Conservation (phyloP, 1,140 invertebrate species). For the Drosophila pallidifrons region DNA sequence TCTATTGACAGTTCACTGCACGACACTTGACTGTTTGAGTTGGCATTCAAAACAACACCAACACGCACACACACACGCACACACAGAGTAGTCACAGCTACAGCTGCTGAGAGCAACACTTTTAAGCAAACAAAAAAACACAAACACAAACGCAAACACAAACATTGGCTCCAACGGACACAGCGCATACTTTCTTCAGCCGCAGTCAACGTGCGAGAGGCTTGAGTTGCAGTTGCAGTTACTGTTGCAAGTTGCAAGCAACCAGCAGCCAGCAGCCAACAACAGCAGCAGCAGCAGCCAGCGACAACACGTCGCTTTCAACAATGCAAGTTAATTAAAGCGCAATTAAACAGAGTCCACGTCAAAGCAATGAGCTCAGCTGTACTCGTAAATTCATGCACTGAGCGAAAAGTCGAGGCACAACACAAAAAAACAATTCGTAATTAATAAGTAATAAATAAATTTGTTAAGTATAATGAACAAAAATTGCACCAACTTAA, state of each 20-base stretch:
- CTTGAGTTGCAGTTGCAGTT: not conserved
- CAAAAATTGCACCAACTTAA: too few relatives aligned
- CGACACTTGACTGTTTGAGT: constrained; percentile 83
- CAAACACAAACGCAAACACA: constrained; percentile 35
- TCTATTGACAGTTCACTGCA: constrained; percentile 83
- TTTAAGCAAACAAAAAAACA: constrained; percentile 35
- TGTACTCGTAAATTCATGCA: constrained; percentile 14
- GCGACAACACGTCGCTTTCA: constrained; percentile 72
- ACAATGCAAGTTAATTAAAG: constrained; percentile 83
- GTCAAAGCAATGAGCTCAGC: constrained; percentile 20
- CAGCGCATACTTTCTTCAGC: constrained; percentile 39
- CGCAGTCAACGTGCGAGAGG: not conserved
- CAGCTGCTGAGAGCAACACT: constrained; percentile 42
- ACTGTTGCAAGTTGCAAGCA: constrained; percentile 10
- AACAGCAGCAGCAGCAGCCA: constrained; percentile 39
- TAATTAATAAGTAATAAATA: not conserved
- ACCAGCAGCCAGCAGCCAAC: constrained; percentile 14
- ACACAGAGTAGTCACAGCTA: constrained; percentile 30
- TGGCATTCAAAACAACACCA: constrained; percentile 77
- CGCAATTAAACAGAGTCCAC: constrained; percentile 71
- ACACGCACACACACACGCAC: constrained; percentile 21
- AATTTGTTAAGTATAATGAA: not conserved
- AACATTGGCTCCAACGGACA: constrained; percentile 34
- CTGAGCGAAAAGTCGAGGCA: constrained; percentile 19
- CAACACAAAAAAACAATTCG: not conserved